Conservation (phyloP, 2,797 vertebrate species). For the Mus spretus region DNA sequence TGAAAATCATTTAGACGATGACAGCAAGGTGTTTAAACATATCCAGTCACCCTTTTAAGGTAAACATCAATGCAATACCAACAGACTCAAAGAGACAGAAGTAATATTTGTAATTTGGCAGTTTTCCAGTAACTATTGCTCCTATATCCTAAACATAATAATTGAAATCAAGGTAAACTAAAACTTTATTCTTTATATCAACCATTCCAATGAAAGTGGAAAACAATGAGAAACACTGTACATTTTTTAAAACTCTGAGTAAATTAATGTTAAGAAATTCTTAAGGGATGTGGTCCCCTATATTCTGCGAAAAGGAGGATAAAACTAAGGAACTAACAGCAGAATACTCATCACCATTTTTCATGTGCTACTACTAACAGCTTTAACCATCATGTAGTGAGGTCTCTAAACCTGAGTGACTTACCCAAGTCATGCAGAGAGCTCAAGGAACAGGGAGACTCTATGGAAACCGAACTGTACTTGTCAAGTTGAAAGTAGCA, state of each 20-base stretch:
- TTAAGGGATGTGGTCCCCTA: not conserved
- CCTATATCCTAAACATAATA: not conserved
- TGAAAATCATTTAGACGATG: constrained; percentile 8
- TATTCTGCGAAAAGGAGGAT: not conserved
- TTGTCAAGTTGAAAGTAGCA: not conserved
- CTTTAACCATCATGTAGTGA: not conserved
- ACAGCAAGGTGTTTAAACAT: not conserved
- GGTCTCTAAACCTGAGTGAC: not conserved
- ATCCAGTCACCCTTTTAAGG: constrained; percentile 23
- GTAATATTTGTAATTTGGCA: not conserved
- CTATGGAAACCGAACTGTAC: not conserved
- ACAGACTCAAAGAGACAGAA: not conserved
- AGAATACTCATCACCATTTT: not conserved
- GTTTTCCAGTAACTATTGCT: not conserved
- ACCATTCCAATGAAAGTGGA: not conserved
- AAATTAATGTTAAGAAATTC: not conserved
- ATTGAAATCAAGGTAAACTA: not conserved
- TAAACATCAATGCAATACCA: not conserved
- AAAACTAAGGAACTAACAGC: not conserved
- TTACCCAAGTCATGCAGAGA: not conserved
- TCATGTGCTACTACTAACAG: not conserved
- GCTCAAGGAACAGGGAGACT: not conserved
- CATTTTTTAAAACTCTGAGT: constrained; percentile 18
- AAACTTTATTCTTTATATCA: constrained; percentile 41
- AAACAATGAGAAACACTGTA: not conserved